Evolutionary conservation across 2,113 vertebrate genomes (phyloP).

Genomic region (Gnathonemus longibarbis): DNA sequence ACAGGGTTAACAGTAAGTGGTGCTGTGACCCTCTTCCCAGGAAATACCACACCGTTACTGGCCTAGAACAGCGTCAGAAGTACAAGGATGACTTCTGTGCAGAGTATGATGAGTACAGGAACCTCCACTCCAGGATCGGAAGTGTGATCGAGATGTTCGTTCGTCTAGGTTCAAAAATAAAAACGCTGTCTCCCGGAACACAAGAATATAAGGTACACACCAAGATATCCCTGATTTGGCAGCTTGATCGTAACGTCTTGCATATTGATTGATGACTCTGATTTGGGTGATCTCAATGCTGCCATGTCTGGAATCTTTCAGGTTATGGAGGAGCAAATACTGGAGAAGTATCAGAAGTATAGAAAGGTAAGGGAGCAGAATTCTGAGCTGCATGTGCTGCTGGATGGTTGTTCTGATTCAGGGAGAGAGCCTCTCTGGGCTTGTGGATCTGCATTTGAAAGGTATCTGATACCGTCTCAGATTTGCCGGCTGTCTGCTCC

Average conservation of each 20-base stretch:
- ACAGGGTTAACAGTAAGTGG: neutral
- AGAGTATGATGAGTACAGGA: slow-evolving; percentile 66
- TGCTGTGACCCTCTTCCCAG: slow-evolving; percentile 41
- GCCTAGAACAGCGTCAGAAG: slow-evolving; percentile 58
- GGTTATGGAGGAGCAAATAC: slow-evolving; percentile 71
- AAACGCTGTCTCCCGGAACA: slow-evolving; percentile 63
- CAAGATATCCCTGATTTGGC: neutral
- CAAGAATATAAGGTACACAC: slow-evolving; percentile 66
- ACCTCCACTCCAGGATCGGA: slow-evolving; percentile 62
- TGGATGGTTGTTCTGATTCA: neutral
- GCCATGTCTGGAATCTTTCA: slow-evolving; percentile 45
- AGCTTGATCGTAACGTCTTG: neutral
- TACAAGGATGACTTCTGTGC: slow-evolving; percentile 72
- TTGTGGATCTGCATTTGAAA: neutral
- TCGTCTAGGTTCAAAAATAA: slow-evolving; percentile 74
- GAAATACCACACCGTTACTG: slow-evolving; percentile 59
- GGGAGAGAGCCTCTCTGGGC: neutral
- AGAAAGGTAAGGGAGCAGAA: slow-evolving; percentile 63
- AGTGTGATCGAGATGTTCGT: slow-evolving; percentile 66
- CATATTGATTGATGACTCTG: neutral
- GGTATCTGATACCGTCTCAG: neutral
- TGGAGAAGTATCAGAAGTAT: slow-evolving; percentile 71
- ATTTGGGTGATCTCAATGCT: neutral
- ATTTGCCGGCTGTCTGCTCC: neutral
- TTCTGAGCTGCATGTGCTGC: neutral